phyloP scores from a whole-genome alignment of 2,888 invertebrate genomes.

The Plebejus argus region DNA sequence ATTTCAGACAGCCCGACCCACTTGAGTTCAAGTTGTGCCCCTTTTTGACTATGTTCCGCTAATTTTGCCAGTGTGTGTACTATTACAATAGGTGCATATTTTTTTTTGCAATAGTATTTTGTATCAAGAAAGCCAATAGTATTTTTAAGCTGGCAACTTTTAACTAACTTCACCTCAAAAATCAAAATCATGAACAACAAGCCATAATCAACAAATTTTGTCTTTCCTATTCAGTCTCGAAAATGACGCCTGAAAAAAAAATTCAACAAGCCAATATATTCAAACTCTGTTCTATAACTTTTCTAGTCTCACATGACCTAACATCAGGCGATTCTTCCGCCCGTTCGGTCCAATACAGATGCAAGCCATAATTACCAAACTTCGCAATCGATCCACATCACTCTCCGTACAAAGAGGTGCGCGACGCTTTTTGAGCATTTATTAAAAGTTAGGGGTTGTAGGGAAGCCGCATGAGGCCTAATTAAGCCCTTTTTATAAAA shows the following conservation, averaged over 20 bases:
- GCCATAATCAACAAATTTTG: not conserved
- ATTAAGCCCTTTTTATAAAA: constrained; percentile 78
- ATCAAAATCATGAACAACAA: not conserved
- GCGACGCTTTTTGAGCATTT: constrained; percentile 73
- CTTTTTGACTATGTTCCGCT: too few species aligned
- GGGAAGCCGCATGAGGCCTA: constrained; percentile 79
- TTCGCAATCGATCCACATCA: constrained; percentile 14
- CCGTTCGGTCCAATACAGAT: not conserved
- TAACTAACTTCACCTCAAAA: not conserved
- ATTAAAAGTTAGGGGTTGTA: constrained; percentile 80
- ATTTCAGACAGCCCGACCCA: too few species aligned
- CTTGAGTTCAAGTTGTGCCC: too few species aligned
- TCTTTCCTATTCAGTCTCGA: not conserved
- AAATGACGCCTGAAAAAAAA: not conserved
- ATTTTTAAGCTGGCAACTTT: not conserved
- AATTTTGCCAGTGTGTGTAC: too few species aligned
- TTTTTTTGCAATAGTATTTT: too few species aligned
- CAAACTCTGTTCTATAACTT: too few species aligned
- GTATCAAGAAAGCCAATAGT: not conserved
- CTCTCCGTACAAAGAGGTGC: constrained; percentile 47
- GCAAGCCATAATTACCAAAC: constrained; percentile 19
- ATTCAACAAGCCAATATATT: not conserved
- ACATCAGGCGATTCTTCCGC: not conserved
- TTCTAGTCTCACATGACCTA: not conserved
- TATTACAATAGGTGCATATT: too few species aligned